Evolutionary conservation across 2,888 invertebrate genomes (phyloP).

Genomic region (Amphiduros pacificus): DNA sequence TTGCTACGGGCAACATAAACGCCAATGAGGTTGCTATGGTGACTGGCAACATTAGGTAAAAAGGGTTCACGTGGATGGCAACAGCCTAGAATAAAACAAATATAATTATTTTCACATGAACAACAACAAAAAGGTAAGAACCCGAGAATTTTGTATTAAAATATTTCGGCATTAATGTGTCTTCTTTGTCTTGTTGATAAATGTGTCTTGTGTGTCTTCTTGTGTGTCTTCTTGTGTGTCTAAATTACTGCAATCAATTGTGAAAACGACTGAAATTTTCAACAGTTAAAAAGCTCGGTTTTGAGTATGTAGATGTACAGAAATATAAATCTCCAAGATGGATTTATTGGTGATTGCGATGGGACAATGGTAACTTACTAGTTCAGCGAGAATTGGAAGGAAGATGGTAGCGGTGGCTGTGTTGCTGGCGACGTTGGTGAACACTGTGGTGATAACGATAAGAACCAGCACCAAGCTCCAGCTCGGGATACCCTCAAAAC

Average conservation of each 20-base stretch:
- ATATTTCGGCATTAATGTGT: too few species aligned
- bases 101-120: neutral
- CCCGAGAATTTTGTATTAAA: too few species aligned
- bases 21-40: conserved; percentile 86
- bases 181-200: too few species aligned
- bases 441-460: conserved; percentile 44
- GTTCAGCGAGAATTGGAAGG: conserved; percentile 51
- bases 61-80: conserved; percentile 75
- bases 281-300: too few species aligned
- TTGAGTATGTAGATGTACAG: too few species aligned
- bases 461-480: conserved; percentile 45
- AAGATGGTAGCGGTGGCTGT: conserved; percentile 53
- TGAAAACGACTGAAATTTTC: too few species aligned
- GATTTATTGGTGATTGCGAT: too few species aligned
- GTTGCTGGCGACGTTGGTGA: conserved; percentile 55
- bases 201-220: too few species aligned
- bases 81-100: conserved; percentile 65
- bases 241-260: too few species aligned
- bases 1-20: conserved; percentile 90
- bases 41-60: conserved; percentile 87
- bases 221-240: too few species aligned
- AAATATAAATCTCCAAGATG: too few species aligned
- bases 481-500: conserved; percentile 39
- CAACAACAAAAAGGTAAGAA: too few species aligned
- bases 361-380: conserved; percentile 41